phyloP scores from a whole-genome alignment of 2,888 invertebrate species.

The Troilus luridus region DNA sequence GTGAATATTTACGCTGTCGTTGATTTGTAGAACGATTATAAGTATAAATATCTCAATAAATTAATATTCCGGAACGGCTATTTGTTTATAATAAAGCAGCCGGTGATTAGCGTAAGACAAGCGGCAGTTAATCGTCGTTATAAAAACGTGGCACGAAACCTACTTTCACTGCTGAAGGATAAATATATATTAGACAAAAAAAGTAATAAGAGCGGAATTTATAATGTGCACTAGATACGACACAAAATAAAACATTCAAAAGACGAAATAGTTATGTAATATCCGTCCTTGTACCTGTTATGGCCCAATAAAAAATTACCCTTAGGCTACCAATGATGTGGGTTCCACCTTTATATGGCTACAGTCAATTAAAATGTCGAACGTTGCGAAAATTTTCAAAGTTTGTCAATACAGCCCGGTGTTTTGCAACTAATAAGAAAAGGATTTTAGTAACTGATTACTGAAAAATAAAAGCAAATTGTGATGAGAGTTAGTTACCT shows the following conservation, averaged over 20 bases:
- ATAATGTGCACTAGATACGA: not conserved
- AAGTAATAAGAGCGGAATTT: slow-evolving; percentile 14
- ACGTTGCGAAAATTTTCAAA: slow-evolving; percentile 5
- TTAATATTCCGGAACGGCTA: not conserved
- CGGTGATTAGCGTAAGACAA: not conserved
- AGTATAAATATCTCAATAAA: not conserved
- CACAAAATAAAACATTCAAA: slow-evolving; percentile 38
- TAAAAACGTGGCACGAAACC: not conserved
- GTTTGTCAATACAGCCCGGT: slow-evolving; percentile 1
- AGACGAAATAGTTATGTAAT: slow-evolving; percentile 8
- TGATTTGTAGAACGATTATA: not conserved
- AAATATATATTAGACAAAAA: not conserved
- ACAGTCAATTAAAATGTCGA: not conserved
- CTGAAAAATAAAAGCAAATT: not conserved
- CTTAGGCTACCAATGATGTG: not conserved
- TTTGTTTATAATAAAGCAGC: not conserved
- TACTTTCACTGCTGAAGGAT: slow-evolving; percentile 9
- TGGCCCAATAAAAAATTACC: slow-evolving; percentile 1
- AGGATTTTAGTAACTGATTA: not conserved
- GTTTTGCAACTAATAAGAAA: not conserved
- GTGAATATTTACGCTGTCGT: not conserved
- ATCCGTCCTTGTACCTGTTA: not conserved
- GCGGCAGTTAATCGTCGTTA: not conserved
- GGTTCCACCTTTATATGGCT: not conserved
- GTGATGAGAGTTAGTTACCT: not conserved